These are phyloP conservation scores for Pachycephus smyrnensis DNA, from an alignment of 2,888 invertebrate species.

Conservation along the genomic window DNA sequence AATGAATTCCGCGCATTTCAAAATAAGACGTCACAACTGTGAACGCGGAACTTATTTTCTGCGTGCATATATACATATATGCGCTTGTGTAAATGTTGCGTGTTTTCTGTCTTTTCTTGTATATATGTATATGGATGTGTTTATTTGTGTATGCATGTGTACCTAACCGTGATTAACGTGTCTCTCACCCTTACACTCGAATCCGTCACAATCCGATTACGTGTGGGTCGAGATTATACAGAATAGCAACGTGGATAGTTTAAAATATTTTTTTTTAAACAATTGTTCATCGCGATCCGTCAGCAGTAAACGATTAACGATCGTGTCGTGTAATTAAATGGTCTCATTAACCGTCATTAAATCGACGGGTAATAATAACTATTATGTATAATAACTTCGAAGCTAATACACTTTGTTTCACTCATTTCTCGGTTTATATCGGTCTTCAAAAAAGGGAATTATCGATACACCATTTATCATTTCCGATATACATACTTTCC, in stretches of 20 bases:
- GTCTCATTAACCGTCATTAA: slow-evolving; percentile 5
- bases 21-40: neutral
- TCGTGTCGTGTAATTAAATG: slow-evolving; percentile 28
- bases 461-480: neutral
- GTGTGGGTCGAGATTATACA: neutral
- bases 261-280: neutral
- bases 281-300: slow-evolving; percentile 23
- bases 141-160: neutral
- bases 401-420: slow-evolving; percentile 34
- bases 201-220: neutral
- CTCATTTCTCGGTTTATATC: neutral
- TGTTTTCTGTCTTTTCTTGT: neutral
- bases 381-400: slow-evolving; percentile 31
- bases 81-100: neutral
- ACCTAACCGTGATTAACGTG: neutral
- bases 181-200: neutral
- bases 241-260: neutral
- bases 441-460: neutral
- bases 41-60: neutral
- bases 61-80: neutral
- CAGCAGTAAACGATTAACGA: slow-evolving; percentile 27
- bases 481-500: neutral
- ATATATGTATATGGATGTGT: neutral
- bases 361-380: slow-evolving; percentile 8
- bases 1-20: neutral